Conservation (phyloP, 2,113 vertebrate genomes). For the Anas platyrhynchos region DNA sequence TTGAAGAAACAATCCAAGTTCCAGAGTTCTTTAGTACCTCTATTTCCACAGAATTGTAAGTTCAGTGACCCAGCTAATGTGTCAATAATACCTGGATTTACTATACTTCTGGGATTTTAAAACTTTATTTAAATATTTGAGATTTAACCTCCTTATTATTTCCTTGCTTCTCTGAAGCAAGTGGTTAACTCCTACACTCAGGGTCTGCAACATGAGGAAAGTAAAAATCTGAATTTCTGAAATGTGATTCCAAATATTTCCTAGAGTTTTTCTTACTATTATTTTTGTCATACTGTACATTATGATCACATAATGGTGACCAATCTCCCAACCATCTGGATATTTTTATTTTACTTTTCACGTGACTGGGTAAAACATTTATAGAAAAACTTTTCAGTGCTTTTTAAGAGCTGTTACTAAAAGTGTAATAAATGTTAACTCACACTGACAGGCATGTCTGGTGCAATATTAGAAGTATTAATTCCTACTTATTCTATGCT, state of each 20-base stretch:
- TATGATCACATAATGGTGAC: background rate
- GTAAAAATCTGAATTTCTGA: background rate
- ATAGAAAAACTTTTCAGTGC: background rate
- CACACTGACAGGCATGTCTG: background rate
- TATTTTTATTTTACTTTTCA: background rate
- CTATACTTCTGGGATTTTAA: slow-evolving; percentile 12
- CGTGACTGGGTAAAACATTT: background rate
- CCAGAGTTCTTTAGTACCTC: background rate
- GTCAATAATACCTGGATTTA: slow-evolving; percentile 44
- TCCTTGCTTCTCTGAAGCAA: background rate
- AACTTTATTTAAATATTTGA: slow-evolving; percentile 31
- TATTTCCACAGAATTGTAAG: background rate
- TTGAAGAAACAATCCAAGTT: slow-evolving; percentile 35
- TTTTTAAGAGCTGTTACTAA: background rate
- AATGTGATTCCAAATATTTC: background rate
- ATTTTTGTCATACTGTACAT: background rate
- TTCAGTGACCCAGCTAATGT: slow-evolving; percentile 19
- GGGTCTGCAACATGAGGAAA: background rate
- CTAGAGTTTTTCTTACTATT: background rate
- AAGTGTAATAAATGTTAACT: background rate
- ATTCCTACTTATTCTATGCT: background rate
- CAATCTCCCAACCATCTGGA: background rate
- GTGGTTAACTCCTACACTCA: background rate
- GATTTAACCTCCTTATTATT: background rate
- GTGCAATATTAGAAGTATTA: background rate